Conservation (phyloP, 2,113 vertebrate genomes). For the Centropus bengalensis region DNA sequence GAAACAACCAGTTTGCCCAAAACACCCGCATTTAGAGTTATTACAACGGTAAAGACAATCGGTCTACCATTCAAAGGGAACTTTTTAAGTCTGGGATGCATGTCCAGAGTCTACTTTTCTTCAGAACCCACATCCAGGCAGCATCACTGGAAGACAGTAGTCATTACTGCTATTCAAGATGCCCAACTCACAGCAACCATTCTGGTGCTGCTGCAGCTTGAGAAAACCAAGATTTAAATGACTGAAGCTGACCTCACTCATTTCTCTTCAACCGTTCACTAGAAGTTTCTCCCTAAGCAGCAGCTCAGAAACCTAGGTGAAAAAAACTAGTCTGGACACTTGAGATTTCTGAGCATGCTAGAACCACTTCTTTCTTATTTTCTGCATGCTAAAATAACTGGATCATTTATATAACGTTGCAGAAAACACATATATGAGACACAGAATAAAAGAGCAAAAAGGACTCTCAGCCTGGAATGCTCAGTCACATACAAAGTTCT, state of each 20-base stretch:
- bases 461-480: not conserved
- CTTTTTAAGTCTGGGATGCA: not conserved
- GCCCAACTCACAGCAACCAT: not conserved
- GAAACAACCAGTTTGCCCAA: not conserved
- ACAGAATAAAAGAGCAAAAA: not conserved
- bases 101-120: not conserved
- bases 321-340: not conserved
- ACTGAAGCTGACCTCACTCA: not conserved
- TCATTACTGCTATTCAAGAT: not conserved
- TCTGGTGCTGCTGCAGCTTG: not conserved
- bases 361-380: not conserved
- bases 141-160: not conserved
- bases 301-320: not conserved
- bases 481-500: not conserved
- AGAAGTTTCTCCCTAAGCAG: not conserved
- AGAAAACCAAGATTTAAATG: not conserved
- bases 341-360: fast-evolving
- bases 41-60: not conserved
- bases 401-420: not conserved
- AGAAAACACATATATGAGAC: not conserved
- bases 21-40: not conserved
- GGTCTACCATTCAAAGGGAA: not conserved
- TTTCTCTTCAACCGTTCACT: not conserved
- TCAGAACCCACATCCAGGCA: not conserved
- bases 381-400: not conserved